Conservation (phyloP, 2,888 invertebrate species). For the Hetaerina titia region DNA sequence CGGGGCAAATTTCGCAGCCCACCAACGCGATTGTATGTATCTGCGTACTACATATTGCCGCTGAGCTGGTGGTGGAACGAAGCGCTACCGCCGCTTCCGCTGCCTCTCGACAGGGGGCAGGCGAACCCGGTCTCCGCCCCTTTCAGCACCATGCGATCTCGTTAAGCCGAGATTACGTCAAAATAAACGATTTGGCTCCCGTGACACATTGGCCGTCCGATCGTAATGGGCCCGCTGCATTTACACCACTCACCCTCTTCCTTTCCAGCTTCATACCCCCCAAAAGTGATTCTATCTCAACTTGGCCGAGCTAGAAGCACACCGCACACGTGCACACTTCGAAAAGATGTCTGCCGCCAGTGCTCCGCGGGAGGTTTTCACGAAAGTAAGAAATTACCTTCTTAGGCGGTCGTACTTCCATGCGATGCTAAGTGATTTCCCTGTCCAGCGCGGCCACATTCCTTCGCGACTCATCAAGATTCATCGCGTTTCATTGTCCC, state of each 20-base stretch:
- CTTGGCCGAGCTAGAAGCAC: background rate
- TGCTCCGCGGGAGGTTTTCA: slow-evolving; percentile 58
- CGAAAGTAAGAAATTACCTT: slow-evolving; percentile 42
- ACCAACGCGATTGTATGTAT: background rate
- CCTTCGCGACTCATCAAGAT: background rate
- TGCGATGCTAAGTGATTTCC: slow-evolving; percentile 46
- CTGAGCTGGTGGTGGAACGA: background rate
- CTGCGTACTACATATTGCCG: background rate
- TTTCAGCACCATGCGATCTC: slow-evolving; percentile 58
- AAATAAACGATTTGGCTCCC: slow-evolving; percentile 62
- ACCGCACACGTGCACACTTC: background rate
- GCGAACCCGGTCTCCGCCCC: slow-evolving; percentile 13
- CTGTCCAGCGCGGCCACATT: background rate
- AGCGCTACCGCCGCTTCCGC: background rate
- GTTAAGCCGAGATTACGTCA: slow-evolving; percentile 64
- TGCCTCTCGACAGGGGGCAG: slow-evolving; percentile 37
- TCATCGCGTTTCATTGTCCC: slow-evolving; percentile 47
- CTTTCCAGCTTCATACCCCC: background rate
- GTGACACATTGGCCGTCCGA: slow-evolving; percentile 64
- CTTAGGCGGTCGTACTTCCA: slow-evolving; percentile 40
- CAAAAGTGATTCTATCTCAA: slow-evolving; percentile 51
- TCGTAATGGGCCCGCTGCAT: slow-evolving; percentile 33
- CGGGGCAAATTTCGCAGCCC: background rate
- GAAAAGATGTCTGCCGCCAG: slow-evolving; percentile 23
- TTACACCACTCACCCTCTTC: background rate